Evolutionary conservation across 2,888 invertebrate genomes (phyloP), one percentile per base, ranked within the genome.

Genomic region (Meiosimyza decipiens): DNA sequence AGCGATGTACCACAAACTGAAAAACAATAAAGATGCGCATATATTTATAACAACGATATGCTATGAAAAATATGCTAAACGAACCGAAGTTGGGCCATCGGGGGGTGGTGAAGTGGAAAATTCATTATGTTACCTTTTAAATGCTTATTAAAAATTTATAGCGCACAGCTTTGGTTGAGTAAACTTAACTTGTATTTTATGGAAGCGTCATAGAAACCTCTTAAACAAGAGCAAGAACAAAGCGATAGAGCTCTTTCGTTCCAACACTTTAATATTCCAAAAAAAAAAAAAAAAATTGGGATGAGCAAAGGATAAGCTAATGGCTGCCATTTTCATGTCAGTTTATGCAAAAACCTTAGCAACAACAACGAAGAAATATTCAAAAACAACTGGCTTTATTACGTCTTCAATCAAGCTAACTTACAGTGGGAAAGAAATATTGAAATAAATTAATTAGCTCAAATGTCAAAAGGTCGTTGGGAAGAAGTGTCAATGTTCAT

Each of bases 51-150:
- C 16, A 18, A 63, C 50, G 50, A 63, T 18, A n/a, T 9, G 63
- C 12, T 13, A 18, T 54, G 6, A 57, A 57, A n/a, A 57, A 13
- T 12, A 18, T 12, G 13, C 12, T 22, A 28, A 57, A 18, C n/a
- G 2, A 63, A 9, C n/a, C n/a, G 22, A 15, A 22, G 6, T n/a
- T 5, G 18, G 22, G 22, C n/a, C 6, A 33, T 33, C 9, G 15
- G 13, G 28, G 28, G 16, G 64, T 28, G 22, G 57, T 33, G 52
- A 15, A 22, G 28, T 15, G 18, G 7, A 63, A 16, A 47, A 63
- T 63, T 63, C 47, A 51, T 64, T 64, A 64, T 50, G 50, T n/a
- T 52, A 64, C 64, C 64, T 64, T 57, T 57, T 47, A 57, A 67
- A 55, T 57, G 49, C 9, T 67, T 67, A 55, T 57, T 67, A 57